Evolutionary conservation across 2,797 vertebrate species (phyloP).

Genomic region (Pipistrellus kuhlii): DNA sequence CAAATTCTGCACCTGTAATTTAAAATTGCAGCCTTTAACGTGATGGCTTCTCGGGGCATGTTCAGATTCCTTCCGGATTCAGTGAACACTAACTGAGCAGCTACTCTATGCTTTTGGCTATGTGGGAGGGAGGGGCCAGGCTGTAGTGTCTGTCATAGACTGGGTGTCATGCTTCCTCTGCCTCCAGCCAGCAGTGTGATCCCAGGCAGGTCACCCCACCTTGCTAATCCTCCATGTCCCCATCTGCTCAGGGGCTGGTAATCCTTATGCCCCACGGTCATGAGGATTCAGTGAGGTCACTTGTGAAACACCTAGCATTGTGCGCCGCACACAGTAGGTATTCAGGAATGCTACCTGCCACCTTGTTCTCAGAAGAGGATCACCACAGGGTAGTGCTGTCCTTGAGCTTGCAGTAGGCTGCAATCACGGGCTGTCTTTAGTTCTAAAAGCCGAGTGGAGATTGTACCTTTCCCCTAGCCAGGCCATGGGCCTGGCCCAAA

Average conservation of each 20-base stretch:
- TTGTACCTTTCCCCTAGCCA: neutral
- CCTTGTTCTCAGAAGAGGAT: neutral
- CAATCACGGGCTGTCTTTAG: neutral
- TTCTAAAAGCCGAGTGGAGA: neutral
- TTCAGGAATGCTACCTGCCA: rapidly evolving
- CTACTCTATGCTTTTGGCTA: neutral
- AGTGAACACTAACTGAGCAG: slow-evolving; percentile 24
- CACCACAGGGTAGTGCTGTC: neutral
- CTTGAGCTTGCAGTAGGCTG: rapidly evolving
- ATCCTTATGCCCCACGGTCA: rapidly evolving
- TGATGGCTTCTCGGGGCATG: neutral
- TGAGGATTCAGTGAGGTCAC: neutral
- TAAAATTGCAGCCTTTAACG: neutral
- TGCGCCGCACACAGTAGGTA: neutral
- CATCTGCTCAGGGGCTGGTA: neutral
- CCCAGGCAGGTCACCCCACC: rapidly evolving
- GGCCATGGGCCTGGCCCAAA: neutral
- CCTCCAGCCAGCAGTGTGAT: neutral
- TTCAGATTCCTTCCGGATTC: neutral
- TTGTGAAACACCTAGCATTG: neutral
- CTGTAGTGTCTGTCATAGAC: rapidly evolving
- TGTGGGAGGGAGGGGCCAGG: neutral
- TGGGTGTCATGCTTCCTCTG: neutral
- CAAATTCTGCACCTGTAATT: neutral
- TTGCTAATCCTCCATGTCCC: neutral